phyloP scores from a whole-genome alignment of 2,113 vertebrate genomes.

The Varanus komodoensis region DNA sequence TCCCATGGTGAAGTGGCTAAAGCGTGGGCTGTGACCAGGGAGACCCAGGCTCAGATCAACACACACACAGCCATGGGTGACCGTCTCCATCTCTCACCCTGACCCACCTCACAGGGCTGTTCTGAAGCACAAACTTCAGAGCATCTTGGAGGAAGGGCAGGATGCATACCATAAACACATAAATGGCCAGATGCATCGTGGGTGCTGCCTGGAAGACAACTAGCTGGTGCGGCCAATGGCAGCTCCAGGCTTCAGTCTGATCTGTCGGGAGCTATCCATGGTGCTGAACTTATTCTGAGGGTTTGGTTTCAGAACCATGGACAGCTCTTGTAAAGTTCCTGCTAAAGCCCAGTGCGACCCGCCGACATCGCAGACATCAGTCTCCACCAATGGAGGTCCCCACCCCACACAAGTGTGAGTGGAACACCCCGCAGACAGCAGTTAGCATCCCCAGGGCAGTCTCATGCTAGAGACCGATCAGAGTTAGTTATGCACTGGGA shows the following conservation, averaged over 20 bases:
- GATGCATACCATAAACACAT: not conserved
- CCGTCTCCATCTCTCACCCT: not conserved
- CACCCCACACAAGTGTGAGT: not conserved
- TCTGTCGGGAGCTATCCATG: no score
- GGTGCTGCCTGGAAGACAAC: not conserved
- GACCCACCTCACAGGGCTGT: no score
- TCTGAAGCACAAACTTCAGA: not conserved
- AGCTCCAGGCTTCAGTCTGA: no score
- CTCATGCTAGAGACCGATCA: not conserved
- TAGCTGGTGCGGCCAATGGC: no score
- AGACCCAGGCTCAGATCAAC: not conserved
- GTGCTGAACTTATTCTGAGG: no score
- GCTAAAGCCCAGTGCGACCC: no score
- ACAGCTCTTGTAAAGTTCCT: no score
- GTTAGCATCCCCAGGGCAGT: not conserved
- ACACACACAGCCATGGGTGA: not conserved
- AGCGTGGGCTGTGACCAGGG: not conserved
- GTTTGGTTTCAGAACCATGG: no score
- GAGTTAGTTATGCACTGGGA: not conserved
- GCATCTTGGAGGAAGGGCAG: not conserved
- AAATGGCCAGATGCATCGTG: not conserved
- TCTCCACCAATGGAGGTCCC: no score
- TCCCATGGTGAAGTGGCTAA: not conserved
- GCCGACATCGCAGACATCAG: no score
- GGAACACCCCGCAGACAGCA: not conserved